phyloP scores from a whole-genome alignment of 2,888 invertebrate genomes.

The Eulithis testata region DNA sequence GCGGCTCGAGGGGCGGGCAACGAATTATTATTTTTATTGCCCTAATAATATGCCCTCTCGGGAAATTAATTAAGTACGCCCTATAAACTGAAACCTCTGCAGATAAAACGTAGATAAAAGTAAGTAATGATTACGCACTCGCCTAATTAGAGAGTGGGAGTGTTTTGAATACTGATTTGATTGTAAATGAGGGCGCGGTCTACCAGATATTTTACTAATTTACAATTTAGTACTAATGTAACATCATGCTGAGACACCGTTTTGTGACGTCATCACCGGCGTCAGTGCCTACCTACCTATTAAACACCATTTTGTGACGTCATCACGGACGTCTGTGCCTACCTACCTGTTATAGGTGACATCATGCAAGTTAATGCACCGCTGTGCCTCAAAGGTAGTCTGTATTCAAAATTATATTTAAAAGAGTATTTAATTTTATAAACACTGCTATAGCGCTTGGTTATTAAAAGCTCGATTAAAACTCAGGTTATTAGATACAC shows the following conservation, averaged over 20 bases:
- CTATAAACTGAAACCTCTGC: slow-evolving; percentile 35
- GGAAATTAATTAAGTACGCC: slow-evolving; percentile 59
- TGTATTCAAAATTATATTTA: not conserved
- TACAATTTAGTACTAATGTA: too few species aligned
- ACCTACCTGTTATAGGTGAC: too few species aligned
- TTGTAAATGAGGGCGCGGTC: slow-evolving; percentile 6
- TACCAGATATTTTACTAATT: too few species aligned
- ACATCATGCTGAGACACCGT: too few species aligned
- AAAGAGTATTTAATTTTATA: slow-evolving; percentile 4
- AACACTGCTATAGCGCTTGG: slow-evolving; percentile 8
- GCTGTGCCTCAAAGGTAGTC: too few species aligned
- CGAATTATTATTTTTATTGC: slow-evolving; percentile 73
- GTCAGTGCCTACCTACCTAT: too few species aligned
- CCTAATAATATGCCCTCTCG: slow-evolving; percentile 57
- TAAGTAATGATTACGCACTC: slow-evolving; percentile 21
- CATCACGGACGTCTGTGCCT: too few species aligned
- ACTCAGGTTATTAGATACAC: slow-evolving; percentile 45
- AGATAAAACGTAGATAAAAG: slow-evolving; percentile 27
- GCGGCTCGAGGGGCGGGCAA: slow-evolving; percentile 49
- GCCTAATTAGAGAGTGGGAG: slow-evolving; percentile 9
- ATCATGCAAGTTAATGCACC: too few species aligned
- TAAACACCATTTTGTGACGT: too few species aligned
- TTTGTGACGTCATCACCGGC: too few species aligned
- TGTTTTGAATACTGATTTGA: slow-evolving; percentile 20
- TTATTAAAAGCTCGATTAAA: slow-evolving; percentile 48